Conservation (phyloP, 2,888 invertebrate genomes). For the Cataglyphis albicans region DNA sequence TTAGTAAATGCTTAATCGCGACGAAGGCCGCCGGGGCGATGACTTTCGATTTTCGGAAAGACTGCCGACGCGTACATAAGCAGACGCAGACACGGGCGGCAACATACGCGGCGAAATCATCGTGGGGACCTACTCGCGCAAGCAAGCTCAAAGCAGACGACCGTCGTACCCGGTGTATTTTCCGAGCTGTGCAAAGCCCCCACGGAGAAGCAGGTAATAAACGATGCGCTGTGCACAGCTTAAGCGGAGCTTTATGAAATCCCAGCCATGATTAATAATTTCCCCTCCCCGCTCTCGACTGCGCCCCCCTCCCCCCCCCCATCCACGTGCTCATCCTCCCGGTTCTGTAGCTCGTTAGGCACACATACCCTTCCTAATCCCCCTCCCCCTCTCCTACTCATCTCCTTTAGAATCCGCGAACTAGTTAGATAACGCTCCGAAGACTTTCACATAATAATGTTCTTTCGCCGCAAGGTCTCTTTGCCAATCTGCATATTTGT, state of each 20-base stretch:
- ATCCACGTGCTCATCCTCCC: conserved; percentile 38
- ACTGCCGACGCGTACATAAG: conserved; percentile 24
- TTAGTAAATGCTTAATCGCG: conserved; percentile 45
- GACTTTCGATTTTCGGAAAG: conserved; percentile 60
- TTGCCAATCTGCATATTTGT: conserved; percentile 48
- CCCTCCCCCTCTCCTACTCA: conserved; percentile 60
- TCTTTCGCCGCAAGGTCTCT: conserved; percentile 52
- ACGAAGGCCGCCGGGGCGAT: conserved; percentile 18
- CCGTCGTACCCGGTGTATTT: conserved; percentile 77
- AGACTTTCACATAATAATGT: conserved; percentile 60
- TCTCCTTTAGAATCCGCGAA: conserved; percentile 67
- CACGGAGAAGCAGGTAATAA: conserved; percentile 80
- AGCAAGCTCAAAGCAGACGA: conserved; percentile 49
- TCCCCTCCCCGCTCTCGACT: conserved; percentile 64
- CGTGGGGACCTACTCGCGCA: conserved; percentile 41
- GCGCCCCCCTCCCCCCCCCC: not conserved
- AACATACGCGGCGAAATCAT: conserved; percentile 43
- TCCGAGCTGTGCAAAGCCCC: conserved; percentile 74
- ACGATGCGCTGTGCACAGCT: conserved; percentile 82
- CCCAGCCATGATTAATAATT: conserved; percentile 85
- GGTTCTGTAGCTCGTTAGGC: conserved; percentile 72
- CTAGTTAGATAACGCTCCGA: conserved; percentile 70
- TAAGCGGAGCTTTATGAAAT: conserved; percentile 84
- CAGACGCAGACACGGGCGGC: conserved; percentile 8
- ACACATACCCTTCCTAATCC: conserved; percentile 47